Base-by-base conservation (phyloP, 2,797 vertebrate genomes). In the Smutsia temminckii region DNA sequence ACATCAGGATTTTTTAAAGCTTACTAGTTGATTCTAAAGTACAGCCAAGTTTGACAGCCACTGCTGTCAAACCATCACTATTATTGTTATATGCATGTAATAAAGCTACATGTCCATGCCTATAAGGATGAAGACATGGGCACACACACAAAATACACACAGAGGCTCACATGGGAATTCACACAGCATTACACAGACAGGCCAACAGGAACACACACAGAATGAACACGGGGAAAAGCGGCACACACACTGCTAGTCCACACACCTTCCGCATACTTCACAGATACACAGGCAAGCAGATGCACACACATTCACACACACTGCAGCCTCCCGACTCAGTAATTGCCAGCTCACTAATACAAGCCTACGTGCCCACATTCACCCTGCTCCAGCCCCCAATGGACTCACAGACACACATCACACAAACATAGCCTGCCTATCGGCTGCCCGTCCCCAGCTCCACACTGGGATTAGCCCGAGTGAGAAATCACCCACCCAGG, bases 381-480 rank as follows among this genome's bases (percentile, higher is more conserved):
- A 46, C 34, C 66, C 85, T 84, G 37, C 72, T 93, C 66, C 85
- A 55, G 8, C 11, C 64, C 84, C 77, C 63, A 51, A 63, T 23
- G 53, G 87, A 94, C 34, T 59, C 49, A 16, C 55, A 37, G n/a
- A 34, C 66, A 46, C 78, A 61, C 78, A 40, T n/a, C 89, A 63
- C 86, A 37, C 72, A 49, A 8, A 57, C 12, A 42, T 16, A 2
- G 8, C 7, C 75, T 61, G n/a, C 88, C 84, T 46, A 0, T 7
- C 49, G 0, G 6, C 85, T 18, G 78, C 89, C 74, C 9, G 18
- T 85, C 80, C 75, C 79, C 97, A 80, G 92, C 95, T 93, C 93
- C 91, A 63, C 0, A 49, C 94, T 79, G 96, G 95, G 96, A 64
- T 95, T 91, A 86, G 96, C 83, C 97, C 96, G 94, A 94, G 91